These are phyloP conservation scores for Dicyrtomina minuta DNA, from an alignment of 2,888 invertebrate genomes.

Conservation along the genomic window DNA sequence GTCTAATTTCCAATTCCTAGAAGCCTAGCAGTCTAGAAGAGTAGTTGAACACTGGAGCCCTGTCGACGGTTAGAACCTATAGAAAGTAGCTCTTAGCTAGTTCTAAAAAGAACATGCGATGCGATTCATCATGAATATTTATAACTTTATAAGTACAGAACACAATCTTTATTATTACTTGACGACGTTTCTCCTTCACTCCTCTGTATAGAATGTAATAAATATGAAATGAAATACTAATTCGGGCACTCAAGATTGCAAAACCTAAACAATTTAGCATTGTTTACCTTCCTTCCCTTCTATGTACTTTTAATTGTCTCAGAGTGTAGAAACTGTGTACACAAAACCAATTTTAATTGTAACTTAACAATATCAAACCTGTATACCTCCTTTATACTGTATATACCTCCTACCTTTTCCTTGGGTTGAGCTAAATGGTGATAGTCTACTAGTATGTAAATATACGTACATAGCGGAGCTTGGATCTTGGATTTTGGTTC, in stretches of 20 bases:
- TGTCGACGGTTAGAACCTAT: neutral
- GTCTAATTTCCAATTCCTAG: neutral
- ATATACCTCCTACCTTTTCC: no score
- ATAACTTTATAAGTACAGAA: conserved; percentile 18
- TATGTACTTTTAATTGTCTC: no score
- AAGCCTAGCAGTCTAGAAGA: neutral
- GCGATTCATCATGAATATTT: neutral
- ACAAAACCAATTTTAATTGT: no score
- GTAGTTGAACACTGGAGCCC: no score
- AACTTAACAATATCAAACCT: no score
- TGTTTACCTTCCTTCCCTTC: neutral
- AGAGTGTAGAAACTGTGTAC: no score
- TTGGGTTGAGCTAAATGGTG: no score
- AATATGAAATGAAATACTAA: conserved; percentile 1
- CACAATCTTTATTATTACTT: conserved; percentile 16
- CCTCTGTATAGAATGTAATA: neutral
- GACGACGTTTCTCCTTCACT: neutral
- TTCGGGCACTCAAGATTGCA: neutral
- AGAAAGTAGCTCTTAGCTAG: neutral
- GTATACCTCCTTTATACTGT: no score
- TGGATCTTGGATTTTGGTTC: no score
- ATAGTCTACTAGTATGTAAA: no score
- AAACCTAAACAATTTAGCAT: neutral
- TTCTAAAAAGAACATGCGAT: neutral
- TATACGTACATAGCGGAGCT: no score